Evolutionary conservation across 2,113 vertebrate genomes (phyloP).

Genomic region (Heliornis fulica): DNA sequence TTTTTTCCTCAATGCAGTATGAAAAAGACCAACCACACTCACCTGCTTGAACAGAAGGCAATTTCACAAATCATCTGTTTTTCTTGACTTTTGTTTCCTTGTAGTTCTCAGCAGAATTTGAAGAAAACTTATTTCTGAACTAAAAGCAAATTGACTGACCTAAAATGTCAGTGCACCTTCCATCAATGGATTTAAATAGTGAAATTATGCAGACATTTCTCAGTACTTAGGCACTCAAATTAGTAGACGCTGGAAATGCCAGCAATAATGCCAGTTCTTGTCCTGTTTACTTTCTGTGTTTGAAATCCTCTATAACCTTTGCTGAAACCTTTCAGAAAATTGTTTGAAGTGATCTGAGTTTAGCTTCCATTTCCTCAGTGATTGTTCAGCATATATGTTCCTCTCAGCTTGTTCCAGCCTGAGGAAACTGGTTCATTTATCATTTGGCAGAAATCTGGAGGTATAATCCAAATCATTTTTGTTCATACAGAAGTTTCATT

Average conservation of each 20-base stretch:
- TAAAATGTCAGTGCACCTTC: not conserved
- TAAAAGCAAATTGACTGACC: not conserved
- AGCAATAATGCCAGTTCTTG: not conserved
- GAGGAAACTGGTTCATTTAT: not conserved
- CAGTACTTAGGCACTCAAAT: not conserved
- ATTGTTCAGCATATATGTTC: not conserved
- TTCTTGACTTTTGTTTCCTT: not conserved
- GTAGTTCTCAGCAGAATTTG: not conserved
- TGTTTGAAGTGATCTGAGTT: not conserved
- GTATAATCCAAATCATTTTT: not conserved
- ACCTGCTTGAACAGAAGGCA: not conserved
- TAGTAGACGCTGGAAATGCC: conserved; percentile 5
- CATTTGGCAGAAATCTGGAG: not conserved
- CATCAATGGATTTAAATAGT: not conserved
- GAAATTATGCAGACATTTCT: conserved; percentile 3
- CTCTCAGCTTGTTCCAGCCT: not conserved
- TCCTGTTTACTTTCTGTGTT: not conserved
- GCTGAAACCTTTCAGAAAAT: conserved; percentile 25
- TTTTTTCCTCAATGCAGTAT: not conserved
- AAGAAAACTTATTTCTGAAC: not conserved
- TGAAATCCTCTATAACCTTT: conserved; percentile 37
- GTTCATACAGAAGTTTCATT: not conserved
- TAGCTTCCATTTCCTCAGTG: not conserved
- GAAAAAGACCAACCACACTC: not conserved
- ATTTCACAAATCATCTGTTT: not conserved